These are phyloP conservation scores for Alcedo atthis DNA, from an alignment of 2,797 vertebrate species.

Conservation along the genomic window DNA sequence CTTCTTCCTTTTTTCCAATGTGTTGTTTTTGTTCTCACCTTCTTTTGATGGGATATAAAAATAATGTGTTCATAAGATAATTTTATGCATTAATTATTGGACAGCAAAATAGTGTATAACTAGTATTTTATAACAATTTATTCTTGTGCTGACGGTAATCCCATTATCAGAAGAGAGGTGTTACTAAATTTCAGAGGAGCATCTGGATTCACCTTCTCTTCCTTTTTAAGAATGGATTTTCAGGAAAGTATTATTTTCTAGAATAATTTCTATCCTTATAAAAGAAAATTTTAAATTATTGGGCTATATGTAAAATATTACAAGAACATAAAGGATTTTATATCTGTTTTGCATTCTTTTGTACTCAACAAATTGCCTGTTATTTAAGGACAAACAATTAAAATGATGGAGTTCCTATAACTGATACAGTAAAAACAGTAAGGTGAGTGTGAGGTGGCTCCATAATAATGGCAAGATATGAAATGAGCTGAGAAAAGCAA, in stretches of 20 bases:
- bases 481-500: neutral
- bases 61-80: neutral
- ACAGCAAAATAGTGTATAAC: neutral
- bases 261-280: neutral
- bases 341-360: neutral
- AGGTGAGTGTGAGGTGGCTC: neutral
- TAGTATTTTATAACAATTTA: neutral
- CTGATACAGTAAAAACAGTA: neutral
- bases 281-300: neutral
- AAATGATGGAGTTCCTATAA: neutral
- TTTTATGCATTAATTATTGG: neutral
- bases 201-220: neutral
- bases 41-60: neutral
- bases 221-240: neutral
- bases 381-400: neutral
- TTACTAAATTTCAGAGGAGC: neutral
- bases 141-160: neutral
- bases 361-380: neutral
- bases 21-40: neutral
- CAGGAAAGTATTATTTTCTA: neutral
- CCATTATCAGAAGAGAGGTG: neutral
- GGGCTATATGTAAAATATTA: neutral
- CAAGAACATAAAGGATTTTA: neutral
- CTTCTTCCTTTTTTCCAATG: neutral
- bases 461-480: neutral